phyloP scores from a whole-genome alignment of 2,113 vertebrate species.

The Heterocephalus glaber region DNA sequence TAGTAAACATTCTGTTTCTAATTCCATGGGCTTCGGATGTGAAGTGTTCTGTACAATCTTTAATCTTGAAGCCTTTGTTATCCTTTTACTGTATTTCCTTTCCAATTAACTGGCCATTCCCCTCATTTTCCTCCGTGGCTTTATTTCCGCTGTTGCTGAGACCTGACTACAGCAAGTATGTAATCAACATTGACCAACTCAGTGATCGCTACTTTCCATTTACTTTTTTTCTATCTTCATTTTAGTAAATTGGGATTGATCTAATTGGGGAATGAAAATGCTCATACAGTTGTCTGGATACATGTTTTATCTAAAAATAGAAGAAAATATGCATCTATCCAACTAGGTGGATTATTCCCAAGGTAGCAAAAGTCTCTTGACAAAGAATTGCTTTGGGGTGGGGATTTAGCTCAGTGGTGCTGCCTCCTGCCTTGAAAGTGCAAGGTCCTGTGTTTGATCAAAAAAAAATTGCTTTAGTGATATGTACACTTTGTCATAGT shows the following conservation, averaged over 20 bases:
- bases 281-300: not conserved
- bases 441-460: too few relatives aligned
- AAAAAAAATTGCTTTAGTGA: not conserved
- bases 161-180: not conserved
- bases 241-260: not conserved
- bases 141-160: conserved; percentile 13
- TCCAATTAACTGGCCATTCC: not conserved
- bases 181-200: not conserved
- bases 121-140: not conserved
- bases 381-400: not conserved
- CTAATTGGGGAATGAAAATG: conserved; percentile 14
- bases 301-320: not conserved
- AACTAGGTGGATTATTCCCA: not conserved
- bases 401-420: too few relatives aligned
- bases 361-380: not conserved
- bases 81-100: not conserved
- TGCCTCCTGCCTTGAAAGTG: too few relatives aligned
- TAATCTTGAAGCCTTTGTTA: not conserved
- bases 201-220: not conserved
- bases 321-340: not conserved
- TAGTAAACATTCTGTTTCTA: not conserved
- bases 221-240: conserved; percentile 2
- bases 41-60: not conserved
- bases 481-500: not conserved
- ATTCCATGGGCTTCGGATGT: not conserved